A percentile compares a stretch with the other conserved stretches of the same genome.
These are phyloP conservation scores for Drosophila hamatofila DNA, from an alignment of 2,888 invertebrate species.

Conservation along the genomic window DNA sequence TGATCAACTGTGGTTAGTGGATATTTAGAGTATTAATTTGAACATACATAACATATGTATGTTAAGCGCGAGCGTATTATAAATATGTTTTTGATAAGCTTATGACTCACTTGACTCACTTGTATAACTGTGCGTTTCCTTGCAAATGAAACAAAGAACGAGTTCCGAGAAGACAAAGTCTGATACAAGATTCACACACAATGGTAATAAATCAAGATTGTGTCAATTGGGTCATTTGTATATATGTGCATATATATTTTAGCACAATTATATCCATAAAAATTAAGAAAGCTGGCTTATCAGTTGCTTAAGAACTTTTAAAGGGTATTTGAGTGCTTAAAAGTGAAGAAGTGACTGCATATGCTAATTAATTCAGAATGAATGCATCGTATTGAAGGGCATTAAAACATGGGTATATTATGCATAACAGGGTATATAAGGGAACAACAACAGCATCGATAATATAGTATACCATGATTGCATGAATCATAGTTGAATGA, in stretches of 20 bases:
- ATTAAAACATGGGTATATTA: neutral
- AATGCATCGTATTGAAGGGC: neutral
- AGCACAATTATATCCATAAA: neutral
- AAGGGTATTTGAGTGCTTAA: neutral
- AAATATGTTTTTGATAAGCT: constrained; percentile 39
- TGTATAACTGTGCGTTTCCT: constrained; percentile 3
- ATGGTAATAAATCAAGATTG: neutral
- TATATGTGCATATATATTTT: neutral
- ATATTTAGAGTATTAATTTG: constrained; percentile 17
- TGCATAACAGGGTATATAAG: neutral
- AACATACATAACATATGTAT: neutral
- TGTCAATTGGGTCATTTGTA: neutral
- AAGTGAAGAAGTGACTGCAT: neutral
- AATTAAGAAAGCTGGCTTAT: neutral
- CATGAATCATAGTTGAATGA: neutral
- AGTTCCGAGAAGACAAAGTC: neutral
- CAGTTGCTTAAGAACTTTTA: neutral
- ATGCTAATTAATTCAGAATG: neutral
- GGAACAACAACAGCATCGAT: neutral
- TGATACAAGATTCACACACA: neutral
- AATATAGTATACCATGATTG: neutral
- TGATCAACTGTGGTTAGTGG: constrained; percentile 36
- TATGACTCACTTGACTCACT: constrained; percentile 40
- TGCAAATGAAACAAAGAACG: constrained; percentile 7
- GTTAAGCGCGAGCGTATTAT: constrained; percentile 10